Evolutionary conservation across 1,140 invertebrate genomes (phyloP), one percentile per base, ranked within the genome.

Genomic region (Papilio polyxenes): DNA sequence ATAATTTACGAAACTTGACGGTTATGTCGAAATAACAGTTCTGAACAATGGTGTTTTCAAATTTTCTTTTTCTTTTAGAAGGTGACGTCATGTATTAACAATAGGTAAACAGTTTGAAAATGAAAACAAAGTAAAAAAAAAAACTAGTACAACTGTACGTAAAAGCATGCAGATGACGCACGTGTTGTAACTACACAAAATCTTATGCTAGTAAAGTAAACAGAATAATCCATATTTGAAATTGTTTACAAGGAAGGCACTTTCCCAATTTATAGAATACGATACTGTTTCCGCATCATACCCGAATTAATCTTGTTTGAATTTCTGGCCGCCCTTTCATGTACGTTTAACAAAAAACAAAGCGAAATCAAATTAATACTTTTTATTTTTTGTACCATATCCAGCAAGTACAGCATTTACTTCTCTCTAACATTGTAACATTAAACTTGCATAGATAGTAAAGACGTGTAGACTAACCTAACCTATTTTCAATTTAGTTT

Each of bases 21-120:
- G 78, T 75, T 74, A 79, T 83, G 62, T 74, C 79, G 48, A 59
- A 78, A 83, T 69, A 79, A 81, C 62, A 48, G 53, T 72, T 15
- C 31, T 20, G 56, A 81, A 83, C 83, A 83, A 83, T 83, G 77
- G 51, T 59, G 65, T 79, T 83, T 83, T 83, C 44, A 40, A 80
- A 49, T 44, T 44, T 40, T 23, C 40, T 49, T 65, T 80, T 80
- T 44, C 37, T 77, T 77, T 79, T 79, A 59, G 11, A 80, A 23
- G 11, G 59, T 40, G 49, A 77, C 75, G 49, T 37, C 51, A 77
- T 15, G 23, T 77, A 31, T 56, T 37, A 59, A 79, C 51, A 59
- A 62, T 79, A 37, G 76, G 51, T 59, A 44, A 79, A 79, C 76
- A 79, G 13, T 31, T 79, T 59, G 17, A 62, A 59, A 40, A 79